These are phyloP conservation scores for Sphaeramia orbicularis DNA, from an alignment of 2,797 vertebrate species.

Conservation along the genomic window DNA sequence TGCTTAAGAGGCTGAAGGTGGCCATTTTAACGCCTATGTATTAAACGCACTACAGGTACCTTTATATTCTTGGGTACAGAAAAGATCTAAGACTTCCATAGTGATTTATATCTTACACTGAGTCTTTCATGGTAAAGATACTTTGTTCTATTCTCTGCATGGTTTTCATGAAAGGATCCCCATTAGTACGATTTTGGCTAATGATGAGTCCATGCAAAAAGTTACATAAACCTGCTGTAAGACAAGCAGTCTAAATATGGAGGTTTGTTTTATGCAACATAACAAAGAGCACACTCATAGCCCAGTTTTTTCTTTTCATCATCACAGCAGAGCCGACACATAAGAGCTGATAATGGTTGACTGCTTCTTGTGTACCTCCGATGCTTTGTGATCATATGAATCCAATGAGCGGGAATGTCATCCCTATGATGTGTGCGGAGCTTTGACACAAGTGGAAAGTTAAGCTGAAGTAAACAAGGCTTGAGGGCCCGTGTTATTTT, in stretches of 20 bases:
- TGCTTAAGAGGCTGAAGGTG: no score
- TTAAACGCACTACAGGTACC: no score
- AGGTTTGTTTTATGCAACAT: slow-evolving; percentile 41
- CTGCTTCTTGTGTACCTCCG: slow-evolving; percentile 56
- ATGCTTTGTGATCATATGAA: slow-evolving; percentile 35
- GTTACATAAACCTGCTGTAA: slow-evolving; percentile 51
- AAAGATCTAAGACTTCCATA: no score
- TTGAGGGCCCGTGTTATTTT: slow-evolving; percentile 55
- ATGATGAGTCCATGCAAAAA: slow-evolving; percentile 30
- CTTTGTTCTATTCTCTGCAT: no score
- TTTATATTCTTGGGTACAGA: no score
- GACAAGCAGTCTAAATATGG: slow-evolving; percentile 55
- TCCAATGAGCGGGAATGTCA: slow-evolving; percentile 29
- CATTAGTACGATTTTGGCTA: slow-evolving; percentile 34
- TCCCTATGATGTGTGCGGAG: slow-evolving; percentile 49
- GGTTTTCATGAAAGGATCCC: slow-evolving; percentile 1
- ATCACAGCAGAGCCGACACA: slow-evolving; percentile 47
- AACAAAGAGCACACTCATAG: slow-evolving; percentile 56
- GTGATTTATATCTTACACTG: no score
- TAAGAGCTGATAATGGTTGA: slow-evolving; percentile 38
- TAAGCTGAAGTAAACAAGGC: slow-evolving; percentile 62
- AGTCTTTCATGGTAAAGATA: no score
- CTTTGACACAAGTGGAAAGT: slow-evolving; percentile 54
- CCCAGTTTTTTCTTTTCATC: slow-evolving; percentile 42
- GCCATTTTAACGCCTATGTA: no score